Evolutionary conservation across 2,113 vertebrate species (phyloP).

Genomic region (Jaculus jaculus): DNA sequence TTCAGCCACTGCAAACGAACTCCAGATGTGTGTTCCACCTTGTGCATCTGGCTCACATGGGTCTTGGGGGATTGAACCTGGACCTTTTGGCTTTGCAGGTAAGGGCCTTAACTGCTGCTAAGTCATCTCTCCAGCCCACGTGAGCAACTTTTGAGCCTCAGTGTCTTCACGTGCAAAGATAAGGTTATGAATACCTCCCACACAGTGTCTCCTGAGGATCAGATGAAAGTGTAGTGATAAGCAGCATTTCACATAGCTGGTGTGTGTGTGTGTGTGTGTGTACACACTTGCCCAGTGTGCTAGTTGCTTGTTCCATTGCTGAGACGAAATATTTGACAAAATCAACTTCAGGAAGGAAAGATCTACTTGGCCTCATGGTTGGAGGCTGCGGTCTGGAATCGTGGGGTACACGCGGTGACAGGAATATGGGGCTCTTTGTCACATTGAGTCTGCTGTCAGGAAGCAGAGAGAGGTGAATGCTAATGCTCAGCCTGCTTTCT

Average conservation of each 20-base stretch:
- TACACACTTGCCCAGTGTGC: neutral
- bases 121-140: no score
- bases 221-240: neutral
- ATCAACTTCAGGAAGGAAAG: neutral
- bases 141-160: neutral
- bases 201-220: neutral
- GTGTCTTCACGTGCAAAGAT: neutral
- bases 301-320: neutral
- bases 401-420: neutral
- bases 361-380: neutral
- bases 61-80: no score
- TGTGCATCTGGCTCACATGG: no score
- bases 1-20: no score
- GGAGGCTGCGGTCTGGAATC: no score
- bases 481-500: neutral
- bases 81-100: no score
- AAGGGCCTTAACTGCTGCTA: no score
- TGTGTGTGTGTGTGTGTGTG: no score
- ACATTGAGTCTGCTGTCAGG: neutral
- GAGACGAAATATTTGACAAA: neutral
- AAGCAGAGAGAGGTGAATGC: neutral
- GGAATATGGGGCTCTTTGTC: neutral
- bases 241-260: fast-evolving
- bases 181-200: neutral
- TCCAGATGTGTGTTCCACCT: no score